phyloP scores from a whole-genome alignment of 2,113 vertebrate genomes.

The Sebastes fasciatus region DNA sequence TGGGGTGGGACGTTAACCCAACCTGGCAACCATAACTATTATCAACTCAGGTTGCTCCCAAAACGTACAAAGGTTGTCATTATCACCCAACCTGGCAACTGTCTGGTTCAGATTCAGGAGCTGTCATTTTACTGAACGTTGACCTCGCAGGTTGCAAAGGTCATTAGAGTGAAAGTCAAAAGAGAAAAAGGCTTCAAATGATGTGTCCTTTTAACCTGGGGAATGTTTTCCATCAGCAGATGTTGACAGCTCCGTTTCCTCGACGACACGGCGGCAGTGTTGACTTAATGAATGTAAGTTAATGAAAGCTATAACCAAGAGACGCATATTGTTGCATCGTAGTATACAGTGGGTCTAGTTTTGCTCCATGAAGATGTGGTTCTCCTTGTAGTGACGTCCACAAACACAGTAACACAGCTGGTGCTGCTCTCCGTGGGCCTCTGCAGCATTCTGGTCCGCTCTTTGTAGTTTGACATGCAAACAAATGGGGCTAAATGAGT shows the following conservation, averaged over 20 bases:
- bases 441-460: neutral
- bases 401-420: neutral
- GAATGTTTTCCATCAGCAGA: constrained; percentile 24
- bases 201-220: neutral
- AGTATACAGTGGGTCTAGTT: neutral
- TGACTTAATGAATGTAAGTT: neutral
- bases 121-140: constrained; percentile 3
- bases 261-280: neutral
- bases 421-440: neutral
- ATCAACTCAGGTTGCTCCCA: neutral
- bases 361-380: neutral
- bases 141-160: neutral
- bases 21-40: constrained; percentile 9
- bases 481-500: neutral
- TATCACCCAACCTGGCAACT: constrained; percentile 1
- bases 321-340: neutral
- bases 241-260: constrained; percentile 7
- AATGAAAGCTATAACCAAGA: neutral
- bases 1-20: constrained; percentile 5
- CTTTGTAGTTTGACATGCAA: constrained; percentile 7
- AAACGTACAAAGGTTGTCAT: constrained; percentile 15
- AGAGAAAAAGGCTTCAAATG: neutral
- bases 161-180: neutral
- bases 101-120: constrained; percentile 23
- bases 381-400: neutral